A percentile compares a stretch with the other conserved stretches of the same genome.
Conservation (phyloP, 2,113 vertebrate species). For the Caranx ignobilis region DNA sequence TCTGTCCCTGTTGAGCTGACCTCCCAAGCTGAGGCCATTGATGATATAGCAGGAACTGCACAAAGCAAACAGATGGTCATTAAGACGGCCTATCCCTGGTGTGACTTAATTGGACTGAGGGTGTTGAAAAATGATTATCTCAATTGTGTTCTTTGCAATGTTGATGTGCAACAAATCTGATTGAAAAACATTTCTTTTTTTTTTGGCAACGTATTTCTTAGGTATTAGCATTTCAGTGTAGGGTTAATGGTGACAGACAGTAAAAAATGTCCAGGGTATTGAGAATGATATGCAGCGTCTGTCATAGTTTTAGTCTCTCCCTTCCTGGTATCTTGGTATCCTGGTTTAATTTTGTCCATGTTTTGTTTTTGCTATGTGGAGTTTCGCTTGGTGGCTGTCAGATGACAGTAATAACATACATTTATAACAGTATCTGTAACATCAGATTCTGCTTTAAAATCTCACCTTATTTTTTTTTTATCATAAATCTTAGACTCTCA, state of each 20-base stretch:
- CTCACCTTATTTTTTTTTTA: background rate
- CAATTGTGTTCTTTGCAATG: background rate
- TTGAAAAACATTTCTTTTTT: background rate
- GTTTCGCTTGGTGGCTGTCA: background rate
- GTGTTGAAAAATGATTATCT: background rate
- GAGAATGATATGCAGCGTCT: background rate
- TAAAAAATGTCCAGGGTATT: background rate
- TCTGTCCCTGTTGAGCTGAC: background rate
- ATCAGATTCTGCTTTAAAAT: background rate
- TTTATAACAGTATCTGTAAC: background rate
- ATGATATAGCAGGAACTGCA: background rate
- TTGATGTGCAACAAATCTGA: background rate
- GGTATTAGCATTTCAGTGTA: background rate
- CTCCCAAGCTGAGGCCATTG: background rate
- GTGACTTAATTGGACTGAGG: background rate
- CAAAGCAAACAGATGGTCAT: conserved; percentile 17
- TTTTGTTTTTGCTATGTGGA: background rate
- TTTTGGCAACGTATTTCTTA: too few species aligned
- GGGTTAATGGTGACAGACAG: background rate
- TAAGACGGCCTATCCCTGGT: background rate
- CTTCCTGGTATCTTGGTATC: too few species aligned
- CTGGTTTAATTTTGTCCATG: background rate
- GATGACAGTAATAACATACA: background rate
- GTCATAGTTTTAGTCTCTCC: background rate
- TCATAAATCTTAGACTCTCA: background rate